Base-by-base conservation (phyloP, 2,113 vertebrate species). In the Beaufortia kweichowensis region DNA sequence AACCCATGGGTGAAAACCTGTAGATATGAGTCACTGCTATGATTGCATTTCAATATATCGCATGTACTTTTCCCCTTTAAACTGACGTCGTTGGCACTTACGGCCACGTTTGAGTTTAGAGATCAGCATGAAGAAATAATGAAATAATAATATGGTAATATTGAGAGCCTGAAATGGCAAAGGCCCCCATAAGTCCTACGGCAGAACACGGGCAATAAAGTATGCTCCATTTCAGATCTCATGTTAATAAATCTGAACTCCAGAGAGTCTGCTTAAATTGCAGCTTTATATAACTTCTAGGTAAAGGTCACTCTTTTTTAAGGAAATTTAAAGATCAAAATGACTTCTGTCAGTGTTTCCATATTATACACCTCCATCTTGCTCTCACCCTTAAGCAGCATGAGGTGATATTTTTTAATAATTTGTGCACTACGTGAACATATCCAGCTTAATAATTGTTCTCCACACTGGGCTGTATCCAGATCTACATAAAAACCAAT, bases 251-350 rank as follows among this genome's bases (percentile, higher is more conserved):
- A 91, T 90, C 88, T 88, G 71, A 80, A 70, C 56, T 82, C 75
- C 80, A 73, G 83, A 88, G 85, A 86, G 77, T 82, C 85, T 88
- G 84, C 86, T 91, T 89, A 89, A 89, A 89, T 85, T 86, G 82
- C 89, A 89, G 72, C 87, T 91, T 91, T 89, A 90, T 89, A 89
- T 89, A 90, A 88, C 87, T 90, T 88, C 85, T 86, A 81, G 81
- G 83, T 87, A 91, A 92, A 91, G 92, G 90, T 92, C 90, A 91
- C 83, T 31, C 59, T 81, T 86, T 87, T 86, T 88, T 86, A 86
- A 87, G 84, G 82, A 88, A 88, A 92, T 91, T 89, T 89, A 89
- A 88, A 90, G 86, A 91, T 91, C 85, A 88, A 84, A 85, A 90
- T 90, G 86, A 85, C 82, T 82, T 74, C 73, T 87, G 85, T 88